These are phyloP conservation scores for Campylorhamphus procurvoides DNA, from an alignment of 2,113 vertebrate genomes.

Conservation along the genomic window DNA sequence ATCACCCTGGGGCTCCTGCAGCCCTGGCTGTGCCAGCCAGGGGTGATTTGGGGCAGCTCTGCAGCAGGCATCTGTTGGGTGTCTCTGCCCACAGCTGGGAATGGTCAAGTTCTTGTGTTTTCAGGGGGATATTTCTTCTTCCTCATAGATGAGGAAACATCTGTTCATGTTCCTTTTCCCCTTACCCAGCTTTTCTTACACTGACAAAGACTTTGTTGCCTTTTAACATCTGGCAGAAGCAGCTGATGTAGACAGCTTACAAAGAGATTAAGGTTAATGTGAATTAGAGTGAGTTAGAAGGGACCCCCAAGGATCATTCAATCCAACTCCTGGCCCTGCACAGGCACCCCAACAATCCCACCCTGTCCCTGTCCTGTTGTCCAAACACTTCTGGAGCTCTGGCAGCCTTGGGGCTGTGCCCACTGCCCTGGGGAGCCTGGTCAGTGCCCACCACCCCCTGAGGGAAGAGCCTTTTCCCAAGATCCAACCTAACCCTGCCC, in stretches of 20 bases:
- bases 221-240: background rate
- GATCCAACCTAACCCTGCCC: background rate
- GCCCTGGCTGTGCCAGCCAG: background rate
- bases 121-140: background rate
- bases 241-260: background rate
- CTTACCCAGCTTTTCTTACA: background rate
- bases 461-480: background rate
- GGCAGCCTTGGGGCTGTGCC: background rate
- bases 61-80: background rate
- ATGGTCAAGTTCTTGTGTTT: rapidly evolving
- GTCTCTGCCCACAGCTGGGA: background rate
- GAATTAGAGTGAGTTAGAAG: background rate
- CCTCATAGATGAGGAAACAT: background rate
- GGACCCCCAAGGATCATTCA: rapidly evolving
- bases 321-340: background rate
- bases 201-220: background rate
- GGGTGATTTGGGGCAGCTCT: background rate
- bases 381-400: background rate
- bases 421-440: background rate
- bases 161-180: background rate
- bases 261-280: background rate
- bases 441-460: background rate
- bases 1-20: background rate
- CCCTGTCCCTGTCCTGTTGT: background rate
- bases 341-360: background rate